Conservation (phyloP, 2,113 vertebrate genomes). For the Indicator maculatus region DNA sequence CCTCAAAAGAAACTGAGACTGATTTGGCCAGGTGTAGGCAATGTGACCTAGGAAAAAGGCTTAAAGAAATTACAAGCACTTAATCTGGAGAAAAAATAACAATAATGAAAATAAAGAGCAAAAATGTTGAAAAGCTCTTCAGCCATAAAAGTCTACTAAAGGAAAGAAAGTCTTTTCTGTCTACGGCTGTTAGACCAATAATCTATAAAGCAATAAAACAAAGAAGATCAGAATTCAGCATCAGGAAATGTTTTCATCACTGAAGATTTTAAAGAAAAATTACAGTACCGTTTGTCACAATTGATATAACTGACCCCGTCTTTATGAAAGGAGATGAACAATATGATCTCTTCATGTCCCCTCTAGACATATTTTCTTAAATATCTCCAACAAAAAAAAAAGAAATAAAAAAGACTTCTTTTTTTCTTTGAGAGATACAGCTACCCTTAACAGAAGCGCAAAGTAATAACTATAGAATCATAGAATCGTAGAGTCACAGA, state of each 20-base stretch:
- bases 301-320: background rate
- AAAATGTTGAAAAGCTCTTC: background rate
- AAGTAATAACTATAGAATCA: background rate
- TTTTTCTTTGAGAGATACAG: background rate
- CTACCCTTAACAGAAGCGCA: background rate
- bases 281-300: background rate
- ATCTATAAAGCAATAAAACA: conserved; percentile 4
- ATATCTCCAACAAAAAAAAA: background rate
- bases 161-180: background rate
- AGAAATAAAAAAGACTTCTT: background rate
- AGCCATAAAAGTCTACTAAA: background rate
- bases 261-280: background rate
- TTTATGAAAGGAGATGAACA: conserved; percentile 14
- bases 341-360: background rate
- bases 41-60: background rate
- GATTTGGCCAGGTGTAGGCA: background rate
- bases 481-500: too few relatives aligned
- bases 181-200: background rate
- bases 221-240: conserved; percentile 18
- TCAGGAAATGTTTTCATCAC: background rate
- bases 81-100: background rate
- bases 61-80: background rate
- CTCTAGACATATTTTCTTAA: background rate
- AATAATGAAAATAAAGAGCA: background rate
- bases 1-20: background rate